These are phyloP conservation scores for Amphipoea lucens DNA, from an alignment of 2,888 invertebrate genomes.

Conservation along the genomic window DNA sequence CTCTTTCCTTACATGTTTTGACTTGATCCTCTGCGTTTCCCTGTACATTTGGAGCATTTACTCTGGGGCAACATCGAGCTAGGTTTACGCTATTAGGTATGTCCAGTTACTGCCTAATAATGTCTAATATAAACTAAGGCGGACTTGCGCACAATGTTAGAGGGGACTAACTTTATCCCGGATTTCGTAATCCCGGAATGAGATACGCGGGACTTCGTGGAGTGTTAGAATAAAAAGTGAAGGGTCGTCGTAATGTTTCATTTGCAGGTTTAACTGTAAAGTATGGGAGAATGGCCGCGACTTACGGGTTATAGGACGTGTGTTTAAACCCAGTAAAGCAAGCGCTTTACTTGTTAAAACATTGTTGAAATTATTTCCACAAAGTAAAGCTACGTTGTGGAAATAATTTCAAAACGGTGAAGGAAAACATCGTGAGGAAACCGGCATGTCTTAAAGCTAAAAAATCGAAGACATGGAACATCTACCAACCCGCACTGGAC, in stretches of 20 bases:
- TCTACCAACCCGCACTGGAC: background rate
- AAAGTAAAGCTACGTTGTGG: too few species aligned
- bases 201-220: constrained; percentile 2
- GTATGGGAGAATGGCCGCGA: background rate
- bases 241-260: background rate
- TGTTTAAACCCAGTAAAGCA: background rate
- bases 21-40: background rate
- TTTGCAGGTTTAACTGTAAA: background rate
- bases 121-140: constrained; percentile 41
- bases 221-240: constrained; percentile 13
- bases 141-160: constrained; percentile 10
- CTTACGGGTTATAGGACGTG: background rate
- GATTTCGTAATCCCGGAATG: constrained; percentile 31
- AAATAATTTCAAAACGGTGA: background rate
- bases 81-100: background rate
- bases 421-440: background rate
- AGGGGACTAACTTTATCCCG: constrained; percentile 5
- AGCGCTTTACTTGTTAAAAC: background rate
- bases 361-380: too few species aligned
- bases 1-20: too few species aligned
- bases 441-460: background rate
- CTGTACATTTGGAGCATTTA: background rate
- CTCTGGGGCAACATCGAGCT: constrained; percentile 13
- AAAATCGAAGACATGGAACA: background rate
- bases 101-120: constrained; percentile 36